phyloP scores from a whole-genome alignment of 2,888 invertebrate genomes.

The Sabatieria punctata region DNA sequence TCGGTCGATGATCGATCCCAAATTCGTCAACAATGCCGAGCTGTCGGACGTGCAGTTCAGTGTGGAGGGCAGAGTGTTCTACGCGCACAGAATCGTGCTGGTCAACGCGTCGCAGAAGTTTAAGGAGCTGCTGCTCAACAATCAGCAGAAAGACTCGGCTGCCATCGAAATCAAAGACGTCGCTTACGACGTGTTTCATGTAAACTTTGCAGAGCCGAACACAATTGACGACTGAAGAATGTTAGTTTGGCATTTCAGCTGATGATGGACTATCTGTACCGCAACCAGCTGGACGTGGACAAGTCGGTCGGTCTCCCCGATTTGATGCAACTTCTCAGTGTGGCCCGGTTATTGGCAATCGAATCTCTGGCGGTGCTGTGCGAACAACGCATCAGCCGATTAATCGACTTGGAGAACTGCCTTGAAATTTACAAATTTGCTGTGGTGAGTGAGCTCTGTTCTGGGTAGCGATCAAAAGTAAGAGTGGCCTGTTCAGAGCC shows the following conservation, averaged over 20 bases:
- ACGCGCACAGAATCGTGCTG: slow-evolving; percentile 79
- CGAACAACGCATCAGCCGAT: not conserved
- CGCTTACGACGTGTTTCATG: slow-evolving; percentile 77
- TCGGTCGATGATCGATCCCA: slow-evolving; percentile 46
- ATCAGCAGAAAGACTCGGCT: slow-evolving; percentile 43
- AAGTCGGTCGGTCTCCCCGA: not conserved
- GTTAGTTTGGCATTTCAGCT: too few relatives aligned
- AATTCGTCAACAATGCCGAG: slow-evolving; percentile 81
- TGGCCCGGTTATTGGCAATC: not conserved
- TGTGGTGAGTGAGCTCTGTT: slow-evolving; percentile 1
- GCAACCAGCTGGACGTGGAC: not conserved
- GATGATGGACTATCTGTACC: slow-evolving; percentile 1
- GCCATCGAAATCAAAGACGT: slow-evolving; percentile 81
- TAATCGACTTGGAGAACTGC: not conserved
- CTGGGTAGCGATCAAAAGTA: too few relatives aligned
- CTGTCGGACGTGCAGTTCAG: slow-evolving; percentile 78
- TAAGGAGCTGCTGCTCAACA: slow-evolving; percentile 34
- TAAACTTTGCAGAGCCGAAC: too few relatives aligned
- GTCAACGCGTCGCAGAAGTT: slow-evolving; percentile 44
- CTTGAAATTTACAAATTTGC: not conserved
- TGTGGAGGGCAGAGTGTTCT: slow-evolving; percentile 73
- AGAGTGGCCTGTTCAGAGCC: not conserved
- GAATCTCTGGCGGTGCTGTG: not conserved
- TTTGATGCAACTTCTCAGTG: not conserved
- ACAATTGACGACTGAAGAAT: too few relatives aligned